Conservation (phyloP, 2,797 vertebrate genomes). For the Nyctibius grandis region DNA sequence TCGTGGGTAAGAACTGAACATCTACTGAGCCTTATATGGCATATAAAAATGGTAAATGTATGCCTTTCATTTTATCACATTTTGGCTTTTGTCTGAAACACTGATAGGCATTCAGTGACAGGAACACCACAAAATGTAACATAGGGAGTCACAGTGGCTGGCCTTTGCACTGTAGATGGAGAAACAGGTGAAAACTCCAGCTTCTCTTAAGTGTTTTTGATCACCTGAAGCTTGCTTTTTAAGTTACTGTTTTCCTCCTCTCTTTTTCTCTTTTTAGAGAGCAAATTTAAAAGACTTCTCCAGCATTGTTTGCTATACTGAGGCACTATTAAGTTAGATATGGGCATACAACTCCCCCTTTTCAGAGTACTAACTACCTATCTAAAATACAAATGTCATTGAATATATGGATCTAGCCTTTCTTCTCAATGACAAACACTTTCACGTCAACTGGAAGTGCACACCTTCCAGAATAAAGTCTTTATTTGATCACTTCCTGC, state of each 20-base stretch:
- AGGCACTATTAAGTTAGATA: background rate
- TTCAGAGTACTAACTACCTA: background rate
- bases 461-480: background rate
- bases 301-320: background rate
- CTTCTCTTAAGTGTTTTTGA: background rate
- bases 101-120: background rate
- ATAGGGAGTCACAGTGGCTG: background rate
- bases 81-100: background rate
- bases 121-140: background rate
- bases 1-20: background rate
- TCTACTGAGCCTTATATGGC: background rate
- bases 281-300: background rate
- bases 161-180: background rate
- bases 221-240: background rate
- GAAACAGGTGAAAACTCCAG: background rate
- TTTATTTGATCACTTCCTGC: slow-evolving; percentile 6
- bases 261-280: background rate
- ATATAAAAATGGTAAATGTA: background rate
- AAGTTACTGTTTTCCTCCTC: background rate
- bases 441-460: background rate
- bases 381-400: background rate
- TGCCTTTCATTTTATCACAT: background rate
- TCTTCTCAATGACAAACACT: slow-evolving; percentile 4
- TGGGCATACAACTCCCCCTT: background rate
- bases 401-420: background rate